Base-by-base conservation (phyloP, 2,113 vertebrate genomes). In the Noturus placidus region DNA sequence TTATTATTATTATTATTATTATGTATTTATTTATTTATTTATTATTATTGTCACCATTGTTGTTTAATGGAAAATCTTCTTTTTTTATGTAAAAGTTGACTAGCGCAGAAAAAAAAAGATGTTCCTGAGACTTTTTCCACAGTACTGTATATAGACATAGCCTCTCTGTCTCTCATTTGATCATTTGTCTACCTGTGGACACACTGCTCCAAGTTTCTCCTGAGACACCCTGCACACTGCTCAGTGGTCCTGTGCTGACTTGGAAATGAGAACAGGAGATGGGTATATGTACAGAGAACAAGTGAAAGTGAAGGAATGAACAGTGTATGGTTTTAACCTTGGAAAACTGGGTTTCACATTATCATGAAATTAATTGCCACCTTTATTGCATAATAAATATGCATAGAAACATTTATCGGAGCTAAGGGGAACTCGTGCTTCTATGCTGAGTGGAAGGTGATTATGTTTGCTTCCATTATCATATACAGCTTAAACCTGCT, bases 361-460 rank as follows among this genome's bases (percentile, higher is more conserved):
- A 93, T 83, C 92, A 92, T 93, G 92, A 93, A 93, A 94, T 93
- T 88, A 92, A 93, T 92, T 91, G 90, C 84, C 89, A 92, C 86
- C 91, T 92, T 90, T 90, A 92, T 92, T 93, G 89, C 89, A 90
- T 90, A 92, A 92, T 90, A 93, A 92, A 92, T 90, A 93, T 87
- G 85, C 82, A 74, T 30, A 89, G 90, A 88, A 90, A 89, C 87
- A 89, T 93, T 91, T 89, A 93, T 93, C 89, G 87, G 88, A 90
- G 90, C 79, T 84, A 76, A 89, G 84, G 88, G 85, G 90, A 92
- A 90, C 88, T 88, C 90, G 88, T 87, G 56, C 80, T 89, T 42
- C 67, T 87, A 76, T 88, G 85, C 88, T 80, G 83, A 74, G 72
- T 90, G 88, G 89, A 87, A 88, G 88, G 89, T 67, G 88, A 92